Conservation (phyloP, 2,113 vertebrate genomes). For the Chaetops frenatus region DNA sequence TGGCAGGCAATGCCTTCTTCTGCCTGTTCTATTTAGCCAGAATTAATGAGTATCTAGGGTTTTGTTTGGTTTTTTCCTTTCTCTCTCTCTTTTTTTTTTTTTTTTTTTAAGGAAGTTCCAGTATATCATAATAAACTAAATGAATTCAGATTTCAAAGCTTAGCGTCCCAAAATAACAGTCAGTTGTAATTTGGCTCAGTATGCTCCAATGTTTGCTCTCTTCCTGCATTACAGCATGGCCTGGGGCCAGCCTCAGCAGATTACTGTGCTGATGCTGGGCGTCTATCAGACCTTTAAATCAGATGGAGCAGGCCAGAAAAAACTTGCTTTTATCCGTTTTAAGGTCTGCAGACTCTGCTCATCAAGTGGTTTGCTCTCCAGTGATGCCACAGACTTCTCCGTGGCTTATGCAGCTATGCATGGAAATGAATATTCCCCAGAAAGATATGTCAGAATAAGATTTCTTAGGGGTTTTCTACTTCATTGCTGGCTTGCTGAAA, state of each 20-base stretch:
- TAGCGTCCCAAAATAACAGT: background rate
- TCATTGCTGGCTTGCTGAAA: slow-evolving; percentile 21
- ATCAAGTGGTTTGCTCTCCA: slow-evolving; percentile 2
- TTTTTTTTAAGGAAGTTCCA: background rate
- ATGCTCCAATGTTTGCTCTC: background rate
- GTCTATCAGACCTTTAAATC: slow-evolving; percentile 46
- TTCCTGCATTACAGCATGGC: slow-evolving; percentile 13
- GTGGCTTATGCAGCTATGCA: background rate
- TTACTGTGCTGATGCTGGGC: background rate
- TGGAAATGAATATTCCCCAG: slow-evolving; percentile 18
- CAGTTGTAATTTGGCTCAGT: slow-evolving; percentile 30
- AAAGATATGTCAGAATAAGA: background rate
- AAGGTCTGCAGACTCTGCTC: background rate
- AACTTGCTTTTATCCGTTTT: slow-evolving; percentile 21
- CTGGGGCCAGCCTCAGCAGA: slow-evolving; percentile 15
- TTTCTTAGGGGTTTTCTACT: background rate
- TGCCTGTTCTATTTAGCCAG: background rate
- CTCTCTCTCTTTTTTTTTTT: background rate
- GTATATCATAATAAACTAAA: slow-evolving; percentile 1
- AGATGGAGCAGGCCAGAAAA: slow-evolving; percentile 28
- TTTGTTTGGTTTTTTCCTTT: background rate
- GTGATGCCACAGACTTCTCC: slow-evolving; percentile 25
- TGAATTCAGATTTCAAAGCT: slow-evolving; percentile 42
- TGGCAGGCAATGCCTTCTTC: background rate
- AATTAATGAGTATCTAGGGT: background rate